Base-by-base conservation (phyloP, 2,888 invertebrate genomes). In the Tenodera sinensis region DNA sequence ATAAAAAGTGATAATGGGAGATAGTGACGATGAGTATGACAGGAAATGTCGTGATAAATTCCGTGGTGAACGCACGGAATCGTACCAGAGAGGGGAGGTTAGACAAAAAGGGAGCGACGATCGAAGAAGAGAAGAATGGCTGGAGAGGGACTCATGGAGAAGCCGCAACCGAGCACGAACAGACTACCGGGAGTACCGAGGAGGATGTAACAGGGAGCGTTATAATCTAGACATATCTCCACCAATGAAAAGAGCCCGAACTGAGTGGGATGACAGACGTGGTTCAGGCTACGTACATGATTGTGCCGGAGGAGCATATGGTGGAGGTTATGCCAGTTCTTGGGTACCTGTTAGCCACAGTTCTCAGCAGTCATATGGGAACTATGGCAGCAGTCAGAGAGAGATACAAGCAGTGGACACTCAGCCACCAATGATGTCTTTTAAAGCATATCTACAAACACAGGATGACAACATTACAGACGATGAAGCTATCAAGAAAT, bases 401-500 rank as follows among this genome's bases (percentile, higher is more conserved):
- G 93, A 93, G 90, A 92, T 93, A 27, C 89, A 89, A 92, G 93
- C 83, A 92, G 93, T 94, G 89, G 95, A 97, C 92, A 98, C 98
- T 0, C 98, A 98, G 92, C 97, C 99, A 0, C 97, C 98, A 0
- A 98, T 99, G 98, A 97, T 99, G 96, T 97, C 98, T 2, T 98
- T 99, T 93, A 99, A 99, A 94, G 97, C 98, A 91, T 99, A 99
- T 93, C 95, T 99, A 89, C 97, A 97, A 81, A 98, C 98, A 25
- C 99, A 99, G 93, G 99, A 99, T 93, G 99, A 99, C 93, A 97
- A 97, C 91, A 99, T 99, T 92, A 98, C 99, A 82, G 99, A 99
- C 91, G 98, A 98, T 91, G 99, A 99, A 93, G 98, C 99, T 3
- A 96, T 99, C 91, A 96, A 96, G 92, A 99, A 99, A 93, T 99